A percentile compares a stretch with the other conserved stretches of the same genome.
phyloP scores from a whole-genome alignment of 2,888 invertebrate species.

The Megastigmus dorsalis region DNA sequence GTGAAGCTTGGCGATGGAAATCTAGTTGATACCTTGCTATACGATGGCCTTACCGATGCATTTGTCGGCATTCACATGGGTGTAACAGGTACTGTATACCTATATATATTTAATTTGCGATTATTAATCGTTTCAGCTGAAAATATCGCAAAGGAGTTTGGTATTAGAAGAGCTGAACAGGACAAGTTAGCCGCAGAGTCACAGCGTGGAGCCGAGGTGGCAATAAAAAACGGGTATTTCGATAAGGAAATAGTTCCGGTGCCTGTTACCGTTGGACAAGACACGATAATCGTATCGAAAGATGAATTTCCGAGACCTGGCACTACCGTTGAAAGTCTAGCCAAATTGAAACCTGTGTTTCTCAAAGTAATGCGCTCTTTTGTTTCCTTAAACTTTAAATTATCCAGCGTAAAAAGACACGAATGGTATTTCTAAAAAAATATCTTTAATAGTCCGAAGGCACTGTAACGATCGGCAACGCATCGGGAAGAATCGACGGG shows the following conservation, averaged over 20 bases:
- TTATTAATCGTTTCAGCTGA: conserved; percentile 78
- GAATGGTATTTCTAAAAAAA: no score
- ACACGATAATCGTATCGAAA: conserved; percentile 74
- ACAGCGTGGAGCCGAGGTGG: conserved; percentile 80
- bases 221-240: conserved; percentile 80
- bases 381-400: no score
- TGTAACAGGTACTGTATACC: conserved; percentile 82
- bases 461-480: conserved; percentile 86
- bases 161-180: conserved; percentile 81
- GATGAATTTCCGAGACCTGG: conserved; percentile 84
- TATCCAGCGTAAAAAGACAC: no score
- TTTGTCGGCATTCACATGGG: conserved; percentile 87
- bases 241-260: conserved; percentile 84
- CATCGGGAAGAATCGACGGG: conserved; percentile 91
- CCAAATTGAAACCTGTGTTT: conserved; percentile 81
- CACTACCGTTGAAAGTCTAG: conserved; percentile 78
- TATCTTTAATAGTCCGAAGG: conserved; percentile 74
- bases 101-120: no score
- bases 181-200: conserved; percentile 82
- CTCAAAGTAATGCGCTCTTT: conserved; percentile 77
- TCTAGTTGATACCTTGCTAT: conserved; percentile 81
- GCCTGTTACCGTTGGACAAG: conserved; percentile 75
- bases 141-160: conserved; percentile 82
- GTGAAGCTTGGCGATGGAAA: conserved; percentile 81
- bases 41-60: conserved; percentile 85